These are phyloP conservation scores for Drosophila arawakana DNA, from an alignment of 1,140 invertebrate genomes.

Conservation along the genomic window DNA sequence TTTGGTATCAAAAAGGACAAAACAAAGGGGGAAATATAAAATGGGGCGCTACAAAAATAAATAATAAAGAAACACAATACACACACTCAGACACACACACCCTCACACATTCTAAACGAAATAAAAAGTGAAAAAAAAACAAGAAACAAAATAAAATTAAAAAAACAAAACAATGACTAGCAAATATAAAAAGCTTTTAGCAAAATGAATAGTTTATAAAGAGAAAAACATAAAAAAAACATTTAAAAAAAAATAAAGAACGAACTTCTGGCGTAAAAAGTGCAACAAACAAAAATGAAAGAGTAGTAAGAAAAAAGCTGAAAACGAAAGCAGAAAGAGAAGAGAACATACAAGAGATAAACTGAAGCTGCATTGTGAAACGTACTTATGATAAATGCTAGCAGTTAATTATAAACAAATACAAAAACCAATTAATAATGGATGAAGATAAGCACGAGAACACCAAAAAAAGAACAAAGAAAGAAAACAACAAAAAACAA, in stretches of 20 bases:
- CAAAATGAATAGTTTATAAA: slow-evolving; percentile 52
- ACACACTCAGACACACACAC: slow-evolving; percentile 30
- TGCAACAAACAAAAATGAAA: slow-evolving; percentile 26
- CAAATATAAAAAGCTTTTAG: slow-evolving; percentile 62
- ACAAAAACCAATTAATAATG: slow-evolving; percentile 28
- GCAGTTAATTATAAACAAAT: slow-evolving; percentile 48
- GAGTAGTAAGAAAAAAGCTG: slow-evolving; percentile 11
- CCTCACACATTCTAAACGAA: slow-evolving; percentile 19
- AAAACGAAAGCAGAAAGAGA: slow-evolving; percentile 10
- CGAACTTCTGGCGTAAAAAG: slow-evolving; percentile 16
- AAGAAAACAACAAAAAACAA: slow-evolving; percentile 5
- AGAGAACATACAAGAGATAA: slow-evolving; percentile 28
- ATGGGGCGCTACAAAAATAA: slow-evolving; percentile 12
- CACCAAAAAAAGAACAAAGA: slow-evolving; percentile 32
- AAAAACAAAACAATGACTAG: slow-evolving; percentile 46
- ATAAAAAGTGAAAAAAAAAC: slow-evolving; percentile 24
- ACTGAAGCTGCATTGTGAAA: slow-evolving; percentile 72
- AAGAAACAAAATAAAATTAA: slow-evolving; percentile 21
- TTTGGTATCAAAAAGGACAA: slow-evolving; percentile 18
- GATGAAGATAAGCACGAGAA: slow-evolving; percentile 29
- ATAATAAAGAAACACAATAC: slow-evolving; percentile 23
- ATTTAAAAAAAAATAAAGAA: slow-evolving; percentile 14
- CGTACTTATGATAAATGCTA: slow-evolving; percentile 81
- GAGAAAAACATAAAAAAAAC: slow-evolving; percentile 26
- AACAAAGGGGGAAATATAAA: slow-evolving; percentile 15